phyloP scores from a whole-genome alignment of 2,888 invertebrate species.

The Platycheirus albimanus region DNA sequence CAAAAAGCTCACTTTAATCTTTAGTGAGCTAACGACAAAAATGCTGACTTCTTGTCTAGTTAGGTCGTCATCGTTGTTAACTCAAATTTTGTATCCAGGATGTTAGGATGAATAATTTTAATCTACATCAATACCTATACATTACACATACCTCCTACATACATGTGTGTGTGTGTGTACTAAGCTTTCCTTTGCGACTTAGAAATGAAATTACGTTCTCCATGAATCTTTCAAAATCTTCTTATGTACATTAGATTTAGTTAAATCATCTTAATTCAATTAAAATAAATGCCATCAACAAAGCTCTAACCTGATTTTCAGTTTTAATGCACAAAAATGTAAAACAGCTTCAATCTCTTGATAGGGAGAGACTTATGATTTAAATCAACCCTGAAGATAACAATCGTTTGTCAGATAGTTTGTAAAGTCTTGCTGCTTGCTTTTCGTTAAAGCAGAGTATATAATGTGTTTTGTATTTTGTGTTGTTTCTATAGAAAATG shows the following conservation, averaged over 20 bases:
- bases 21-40: background rate
- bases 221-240: conserved; percentile 13
- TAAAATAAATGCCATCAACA: conserved; percentile 59
- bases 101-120: background rate
- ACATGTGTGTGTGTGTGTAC: no score
- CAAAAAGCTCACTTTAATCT: background rate
- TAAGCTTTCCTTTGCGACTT: conserved; percentile 35
- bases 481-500: background rate
- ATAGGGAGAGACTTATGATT: conserved; percentile 15
- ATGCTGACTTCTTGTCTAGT: background rate
- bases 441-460: background rate
- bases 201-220: conserved; percentile 48
- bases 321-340: conserved; percentile 39
- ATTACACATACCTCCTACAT: background rate
- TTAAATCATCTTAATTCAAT: conserved; percentile 64
- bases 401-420: conserved; percentile 22
- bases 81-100: background rate
- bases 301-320: conserved; percentile 30
- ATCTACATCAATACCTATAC: background rate
- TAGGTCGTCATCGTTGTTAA: background rate
- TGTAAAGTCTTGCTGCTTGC: background rate
- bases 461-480: background rate
- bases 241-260: conserved; percentile 23
- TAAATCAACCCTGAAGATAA: conserved; percentile 36
- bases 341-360: conserved; percentile 42